phyloP scores from a whole-genome alignment of 2,888 invertebrate genomes.

The Diadegma fenestrale region DNA sequence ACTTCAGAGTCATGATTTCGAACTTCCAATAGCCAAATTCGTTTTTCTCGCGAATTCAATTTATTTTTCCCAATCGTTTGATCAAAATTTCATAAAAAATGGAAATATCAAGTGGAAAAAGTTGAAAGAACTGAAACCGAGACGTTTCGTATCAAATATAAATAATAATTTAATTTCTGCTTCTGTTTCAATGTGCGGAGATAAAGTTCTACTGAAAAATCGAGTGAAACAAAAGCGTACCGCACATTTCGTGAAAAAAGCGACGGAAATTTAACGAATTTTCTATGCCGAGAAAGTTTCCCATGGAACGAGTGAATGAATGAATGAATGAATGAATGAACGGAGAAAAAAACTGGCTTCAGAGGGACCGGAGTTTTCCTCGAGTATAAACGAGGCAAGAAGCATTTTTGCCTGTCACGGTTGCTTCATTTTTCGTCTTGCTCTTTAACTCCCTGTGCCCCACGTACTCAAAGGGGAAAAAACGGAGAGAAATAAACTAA shows the following conservation, averaged over 20 bases:
- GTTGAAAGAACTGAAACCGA: neutral
- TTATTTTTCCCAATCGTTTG: neutral
- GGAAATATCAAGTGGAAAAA: neutral
- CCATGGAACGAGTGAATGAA: constrained; percentile 14
- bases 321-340: constrained; percentile 10
- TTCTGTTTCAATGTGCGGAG: neutral
- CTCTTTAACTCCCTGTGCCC: constrained; percentile 54
- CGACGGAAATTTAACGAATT: constrained; percentile 7
- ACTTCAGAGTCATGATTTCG: no score
- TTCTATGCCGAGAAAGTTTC: constrained; percentile 16
- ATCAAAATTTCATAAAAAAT: no score
- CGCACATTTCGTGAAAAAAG: neutral
- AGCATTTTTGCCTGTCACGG: constrained; percentile 74
- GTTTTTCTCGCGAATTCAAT: neutral
- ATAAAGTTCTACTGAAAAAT: neutral
- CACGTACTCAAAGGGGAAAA: neutral
- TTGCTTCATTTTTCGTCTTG: constrained; percentile 76
- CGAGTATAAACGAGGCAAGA: constrained; percentile 6
- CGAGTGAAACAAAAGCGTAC: neutral
- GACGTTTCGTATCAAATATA: neutral
- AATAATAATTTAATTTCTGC: neutral
- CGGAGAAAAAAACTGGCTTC: constrained; percentile 6
- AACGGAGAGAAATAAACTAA: constrained; percentile 22
- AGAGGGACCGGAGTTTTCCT: constrained; percentile 16
- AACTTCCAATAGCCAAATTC: neutral